Evolutionary conservation across 2,113 vertebrate species (phyloP).

Genomic region (Theristicus caerulescens): DNA sequence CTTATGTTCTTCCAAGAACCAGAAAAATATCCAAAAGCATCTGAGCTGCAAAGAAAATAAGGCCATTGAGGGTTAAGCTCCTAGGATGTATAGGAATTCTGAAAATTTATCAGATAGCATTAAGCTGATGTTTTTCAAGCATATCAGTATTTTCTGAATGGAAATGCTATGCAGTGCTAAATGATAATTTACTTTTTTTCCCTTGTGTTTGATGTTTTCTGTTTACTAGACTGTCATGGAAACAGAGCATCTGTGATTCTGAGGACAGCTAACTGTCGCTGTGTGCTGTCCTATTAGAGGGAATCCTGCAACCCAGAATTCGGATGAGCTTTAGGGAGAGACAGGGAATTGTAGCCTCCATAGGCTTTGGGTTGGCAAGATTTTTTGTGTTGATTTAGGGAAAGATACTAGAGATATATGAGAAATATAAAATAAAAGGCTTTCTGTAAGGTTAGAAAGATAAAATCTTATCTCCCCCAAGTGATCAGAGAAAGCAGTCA

Average conservation of each 20-base stretch:
- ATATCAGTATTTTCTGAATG: not conserved
- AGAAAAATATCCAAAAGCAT: not conserved
- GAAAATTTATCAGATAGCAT: not conserved
- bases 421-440: not conserved
- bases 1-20: not conserved
- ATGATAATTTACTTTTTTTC: not conserved
- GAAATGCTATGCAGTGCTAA: not conserved
- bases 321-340: not conserved
- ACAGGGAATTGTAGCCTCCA: not conserved
- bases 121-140: not conserved
- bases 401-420: not conserved
- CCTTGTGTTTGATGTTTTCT: not conserved
- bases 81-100: not conserved
- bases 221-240: not conserved
- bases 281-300: not conserved
- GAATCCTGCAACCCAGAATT: not conserved
- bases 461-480: not conserved
- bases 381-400: not conserved
- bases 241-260: not conserved
- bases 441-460: not conserved
- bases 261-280: rapidly evolving
- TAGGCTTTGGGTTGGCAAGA: not conserved
- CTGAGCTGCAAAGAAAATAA: not conserved
- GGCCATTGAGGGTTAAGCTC: not conserved
- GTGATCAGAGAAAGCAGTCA: not conserved